These are phyloP conservation scores for Mechanitis messenoides DNA, from an alignment of 2,888 invertebrate genomes.

Conservation along the genomic window DNA sequence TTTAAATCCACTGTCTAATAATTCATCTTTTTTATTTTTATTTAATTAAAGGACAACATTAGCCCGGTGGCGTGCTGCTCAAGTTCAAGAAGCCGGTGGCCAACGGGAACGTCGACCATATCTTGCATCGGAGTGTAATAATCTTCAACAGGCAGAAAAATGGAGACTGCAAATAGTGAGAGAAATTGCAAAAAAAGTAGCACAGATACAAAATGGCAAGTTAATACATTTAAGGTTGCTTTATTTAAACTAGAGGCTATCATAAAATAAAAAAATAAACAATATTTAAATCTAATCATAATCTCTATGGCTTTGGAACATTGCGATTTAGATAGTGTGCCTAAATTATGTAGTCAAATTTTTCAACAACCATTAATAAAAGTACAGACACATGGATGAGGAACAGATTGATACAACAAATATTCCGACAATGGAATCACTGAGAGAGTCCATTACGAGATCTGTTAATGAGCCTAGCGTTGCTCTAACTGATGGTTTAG, in stretches of 20 bases:
- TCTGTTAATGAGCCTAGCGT: conserved; percentile 22
- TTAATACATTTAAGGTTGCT: background rate
- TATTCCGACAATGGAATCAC: conserved; percentile 17
- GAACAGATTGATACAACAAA: conserved; percentile 20
- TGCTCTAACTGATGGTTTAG: conserved; percentile 4
- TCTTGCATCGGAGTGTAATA: conserved; percentile 95
- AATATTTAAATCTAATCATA: conserved; percentile 2
- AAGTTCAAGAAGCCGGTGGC: conserved; percentile 92
- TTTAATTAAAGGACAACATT: conserved; percentile 89
- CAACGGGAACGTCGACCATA: conserved; percentile 93
- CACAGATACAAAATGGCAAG: conserved; percentile 97
- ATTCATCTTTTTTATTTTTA: conserved; percentile 6
- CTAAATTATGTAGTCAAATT: conserved; percentile 28
- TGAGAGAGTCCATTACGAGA: conserved; percentile 24
- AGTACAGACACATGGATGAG: conserved; percentile 30
- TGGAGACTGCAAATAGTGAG: conserved; percentile 97
- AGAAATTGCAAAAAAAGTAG: conserved; percentile 98
- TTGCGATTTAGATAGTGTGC: background rate
- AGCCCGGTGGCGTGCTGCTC: conserved; percentile 98
- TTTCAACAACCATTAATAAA: conserved; percentile 14
- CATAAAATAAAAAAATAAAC: background rate
- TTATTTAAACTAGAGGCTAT: conserved; percentile 4
- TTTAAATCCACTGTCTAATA: background rate
- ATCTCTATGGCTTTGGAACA: conserved; percentile 2
- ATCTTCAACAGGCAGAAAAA: conserved; percentile 94